Conservation (phyloP, 2,797 vertebrate genomes). For the Carduelis carduelis region DNA sequence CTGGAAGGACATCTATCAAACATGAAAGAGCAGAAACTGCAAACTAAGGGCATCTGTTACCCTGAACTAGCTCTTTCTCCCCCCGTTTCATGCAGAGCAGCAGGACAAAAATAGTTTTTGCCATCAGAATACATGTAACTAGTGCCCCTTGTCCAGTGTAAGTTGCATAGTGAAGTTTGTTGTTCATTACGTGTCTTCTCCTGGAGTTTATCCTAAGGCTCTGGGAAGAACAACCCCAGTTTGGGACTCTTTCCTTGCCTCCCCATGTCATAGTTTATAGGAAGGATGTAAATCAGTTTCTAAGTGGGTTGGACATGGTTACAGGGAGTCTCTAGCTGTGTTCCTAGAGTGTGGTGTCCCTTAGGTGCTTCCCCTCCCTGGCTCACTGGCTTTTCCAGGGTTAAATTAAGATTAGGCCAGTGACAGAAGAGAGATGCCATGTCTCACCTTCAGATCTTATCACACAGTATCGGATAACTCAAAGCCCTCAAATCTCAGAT, state of each 20-base stretch:
- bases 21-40: conserved; percentile 56
- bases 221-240: not conserved
- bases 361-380: not conserved
- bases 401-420: not conserved
- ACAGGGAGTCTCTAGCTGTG: not conserved
- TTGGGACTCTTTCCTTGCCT: not conserved
- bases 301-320: not conserved
- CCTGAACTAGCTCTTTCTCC: not conserved
- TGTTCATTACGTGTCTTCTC: not conserved
- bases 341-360: not conserved
- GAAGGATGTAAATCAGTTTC: not conserved
- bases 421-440: not conserved
- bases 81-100: not conserved
- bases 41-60: conserved; percentile 16
- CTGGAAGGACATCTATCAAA: conserved; percentile 48
- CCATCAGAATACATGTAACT: not conserved
- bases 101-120: conserved; percentile 8
- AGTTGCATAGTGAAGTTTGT: not conserved
- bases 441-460: not conserved
- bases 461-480: not conserved
- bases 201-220: not conserved
- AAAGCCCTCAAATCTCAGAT: not conserved
- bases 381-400: not conserved
- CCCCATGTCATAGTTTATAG: not conserved
- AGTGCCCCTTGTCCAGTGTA: not conserved